These are phyloP conservation scores for Columba janthina DNA, from an alignment of 2,113 vertebrate species.

Conservation along the genomic window DNA sequence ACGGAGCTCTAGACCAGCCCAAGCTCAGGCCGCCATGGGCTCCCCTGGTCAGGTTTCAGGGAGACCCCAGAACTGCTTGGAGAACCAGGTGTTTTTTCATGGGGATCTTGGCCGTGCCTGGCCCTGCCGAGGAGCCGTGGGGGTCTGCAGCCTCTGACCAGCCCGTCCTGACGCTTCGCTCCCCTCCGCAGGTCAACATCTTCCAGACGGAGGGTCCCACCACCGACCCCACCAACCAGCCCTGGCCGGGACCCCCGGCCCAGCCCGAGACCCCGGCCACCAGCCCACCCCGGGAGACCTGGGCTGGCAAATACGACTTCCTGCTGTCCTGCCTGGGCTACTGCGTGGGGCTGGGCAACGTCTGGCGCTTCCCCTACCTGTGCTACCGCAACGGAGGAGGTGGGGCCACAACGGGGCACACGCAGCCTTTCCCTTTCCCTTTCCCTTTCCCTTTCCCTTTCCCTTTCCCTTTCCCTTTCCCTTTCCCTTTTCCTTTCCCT, in stretches of 20 bases:
- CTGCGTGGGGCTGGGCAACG: slow-evolving; percentile 89
- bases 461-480: too few species aligned
- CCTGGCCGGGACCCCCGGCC: neutral
- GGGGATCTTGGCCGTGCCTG: accelerated
- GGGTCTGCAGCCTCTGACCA: neutral
- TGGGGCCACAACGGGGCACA: slow-evolving; percentile 37
- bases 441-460: too few species aligned
- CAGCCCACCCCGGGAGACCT: slow-evolving; percentile 49
- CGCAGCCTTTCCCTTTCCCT: too few species aligned
- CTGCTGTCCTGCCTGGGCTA: slow-evolving; percentile 87
- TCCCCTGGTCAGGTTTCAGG: neutral
- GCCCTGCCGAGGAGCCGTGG: neutral
- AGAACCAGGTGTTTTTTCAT: neutral
- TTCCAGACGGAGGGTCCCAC: slow-evolving; percentile 42
- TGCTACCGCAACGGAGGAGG: slow-evolving; percentile 89
- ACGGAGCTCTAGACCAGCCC: neutral
- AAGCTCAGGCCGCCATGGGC: neutral
- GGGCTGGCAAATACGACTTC: slow-evolving; percentile 82
- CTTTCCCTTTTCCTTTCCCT: too few species aligned
- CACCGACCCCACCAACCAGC: neutral
- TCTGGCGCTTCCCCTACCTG: slow-evolving; percentile 95
- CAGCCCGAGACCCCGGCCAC: neutral
- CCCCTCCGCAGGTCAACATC: slow-evolving; percentile 27
- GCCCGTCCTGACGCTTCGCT: neutral
- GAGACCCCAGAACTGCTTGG: too few species aligned